These are phyloP conservation scores for Porites cylindrica DNA, from an alignment of 92 coral and sea anemone genomes.

Conservation along the genomic window DNA sequence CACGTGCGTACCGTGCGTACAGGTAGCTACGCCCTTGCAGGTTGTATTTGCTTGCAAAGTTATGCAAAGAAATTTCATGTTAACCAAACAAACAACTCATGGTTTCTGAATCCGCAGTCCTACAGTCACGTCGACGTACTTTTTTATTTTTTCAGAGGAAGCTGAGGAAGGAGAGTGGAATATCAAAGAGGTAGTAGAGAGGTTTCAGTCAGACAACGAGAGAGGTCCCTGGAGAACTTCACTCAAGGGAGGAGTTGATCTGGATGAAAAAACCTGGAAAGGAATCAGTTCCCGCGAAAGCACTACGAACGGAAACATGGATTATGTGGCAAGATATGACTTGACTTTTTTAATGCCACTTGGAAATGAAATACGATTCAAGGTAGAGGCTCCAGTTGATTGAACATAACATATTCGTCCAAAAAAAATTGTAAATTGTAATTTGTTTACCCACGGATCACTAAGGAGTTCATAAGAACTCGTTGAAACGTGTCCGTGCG, in stretches of 20 bases:
- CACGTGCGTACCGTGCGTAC: too few relatives aligned
- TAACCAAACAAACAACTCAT: too few relatives aligned
- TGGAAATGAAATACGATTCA: neutral
- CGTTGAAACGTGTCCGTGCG: too few relatives aligned
- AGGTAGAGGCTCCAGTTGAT: neutral
- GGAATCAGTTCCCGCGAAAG: neutral
- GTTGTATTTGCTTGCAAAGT: too few relatives aligned
- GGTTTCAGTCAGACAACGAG: neutral
- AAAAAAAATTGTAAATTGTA: too few relatives aligned
- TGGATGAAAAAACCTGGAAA: neutral
- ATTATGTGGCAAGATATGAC: constrained; percentile 14
- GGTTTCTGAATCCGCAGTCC: too few relatives aligned
- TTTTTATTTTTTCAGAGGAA: neutral
- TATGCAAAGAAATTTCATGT: too few relatives aligned
- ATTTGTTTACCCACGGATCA: too few relatives aligned
- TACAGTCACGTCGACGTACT: too few relatives aligned
- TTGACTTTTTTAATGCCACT: constrained; percentile 9
- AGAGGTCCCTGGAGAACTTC: neutral
- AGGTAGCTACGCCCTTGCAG: too few relatives aligned
- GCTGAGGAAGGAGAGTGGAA: constrained; percentile 16
- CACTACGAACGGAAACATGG: neutral
- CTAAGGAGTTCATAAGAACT: too few relatives aligned
- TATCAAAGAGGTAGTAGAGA: neutral
- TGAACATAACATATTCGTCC: neutral
- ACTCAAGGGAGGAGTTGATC: constrained; percentile 3